A percentile compares a stretch with the other conserved stretches of the same genome.
Evolutionary conservation across 1,140 invertebrate species (phyloP).

Genomic region (Globodera rostochiensis): DNA sequence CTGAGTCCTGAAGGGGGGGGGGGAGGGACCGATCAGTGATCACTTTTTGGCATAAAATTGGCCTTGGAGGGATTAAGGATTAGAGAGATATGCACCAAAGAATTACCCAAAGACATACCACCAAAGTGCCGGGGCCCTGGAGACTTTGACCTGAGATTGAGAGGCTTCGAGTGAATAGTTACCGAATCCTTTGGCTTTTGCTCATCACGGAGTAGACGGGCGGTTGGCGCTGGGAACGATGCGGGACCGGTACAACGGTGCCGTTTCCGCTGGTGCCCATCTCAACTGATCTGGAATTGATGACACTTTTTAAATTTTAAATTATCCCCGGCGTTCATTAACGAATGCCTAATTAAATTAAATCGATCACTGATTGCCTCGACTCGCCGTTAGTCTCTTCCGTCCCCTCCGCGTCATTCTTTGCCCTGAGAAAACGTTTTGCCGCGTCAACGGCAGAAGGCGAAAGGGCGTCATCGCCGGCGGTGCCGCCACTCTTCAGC

Average conservation of each 20-base stretch:
- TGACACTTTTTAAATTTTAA: too few relatives aligned
- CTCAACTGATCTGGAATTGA: background rate
- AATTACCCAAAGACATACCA: background rate
- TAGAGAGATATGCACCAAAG: too few relatives aligned
- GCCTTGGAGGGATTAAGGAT: too few relatives aligned
- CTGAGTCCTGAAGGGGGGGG: background rate
- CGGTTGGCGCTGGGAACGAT: background rate
- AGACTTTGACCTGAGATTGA: too few relatives aligned
- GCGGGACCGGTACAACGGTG: background rate
- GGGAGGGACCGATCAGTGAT: background rate
- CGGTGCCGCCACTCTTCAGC: slow-evolving; percentile 3
- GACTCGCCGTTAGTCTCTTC: background rate
- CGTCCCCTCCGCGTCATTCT: background rate
- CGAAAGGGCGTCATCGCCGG: background rate
- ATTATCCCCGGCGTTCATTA: too few relatives aligned
- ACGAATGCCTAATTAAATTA: too few relatives aligned
- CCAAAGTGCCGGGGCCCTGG: too few relatives aligned
- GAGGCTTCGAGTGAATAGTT: too few relatives aligned
- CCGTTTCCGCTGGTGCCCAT: background rate
- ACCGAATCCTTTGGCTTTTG: slow-evolving; percentile 3
- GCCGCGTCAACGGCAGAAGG: too few relatives aligned
- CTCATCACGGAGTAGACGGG: slow-evolving; percentile 3
- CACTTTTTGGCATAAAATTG: too few relatives aligned
- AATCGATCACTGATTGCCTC: too few relatives aligned
- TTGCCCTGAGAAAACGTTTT: too few relatives aligned